These are phyloP conservation scores for Torymus tubicola DNA, from an alignment of 2,888 invertebrate species.

Conservation along the genomic window DNA sequence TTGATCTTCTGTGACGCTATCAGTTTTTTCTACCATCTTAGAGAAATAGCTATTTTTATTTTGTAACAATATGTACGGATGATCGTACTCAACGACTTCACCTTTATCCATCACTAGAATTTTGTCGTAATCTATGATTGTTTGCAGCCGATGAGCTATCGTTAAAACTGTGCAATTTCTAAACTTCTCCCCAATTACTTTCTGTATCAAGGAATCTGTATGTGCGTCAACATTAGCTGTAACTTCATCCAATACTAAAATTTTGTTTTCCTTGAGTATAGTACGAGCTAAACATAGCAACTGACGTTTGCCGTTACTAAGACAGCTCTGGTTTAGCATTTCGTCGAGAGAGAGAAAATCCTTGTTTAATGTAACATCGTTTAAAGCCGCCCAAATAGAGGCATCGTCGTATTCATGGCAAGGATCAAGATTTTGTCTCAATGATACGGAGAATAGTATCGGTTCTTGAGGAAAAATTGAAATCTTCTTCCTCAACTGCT, in stretches of 20 bases:
- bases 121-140: slow-evolving; percentile 81
- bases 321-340: slow-evolving; percentile 82
- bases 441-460: slow-evolving; percentile 78
- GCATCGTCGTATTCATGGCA: slow-evolving; percentile 78
- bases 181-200: slow-evolving; percentile 78
- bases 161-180: slow-evolving; percentile 79
- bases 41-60: slow-evolving; percentile 81
- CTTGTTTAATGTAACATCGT: slow-evolving; percentile 85
- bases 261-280: slow-evolving; percentile 88
- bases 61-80: slow-evolving; percentile 82
- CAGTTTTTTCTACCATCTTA: slow-evolving; percentile 79
- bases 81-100: slow-evolving; percentile 80
- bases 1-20: neutral
- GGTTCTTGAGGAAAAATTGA: slow-evolving; percentile 82
- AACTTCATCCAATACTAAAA: slow-evolving; percentile 93
- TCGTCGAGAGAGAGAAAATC: slow-evolving; percentile 79
- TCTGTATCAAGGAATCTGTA: slow-evolving; percentile 79
- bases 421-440: slow-evolving; percentile 84
- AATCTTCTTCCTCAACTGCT: slow-evolving; percentile 66
- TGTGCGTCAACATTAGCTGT: slow-evolving; percentile 94
- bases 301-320: slow-evolving; percentile 94
- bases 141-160: slow-evolving; percentile 81
- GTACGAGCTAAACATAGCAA: slow-evolving; percentile 93
- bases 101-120: slow-evolving; percentile 79
- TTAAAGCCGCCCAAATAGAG: slow-evolving; percentile 77